Evolutionary conservation across 2,797 vertebrate genomes (phyloP), one percentile per base, ranked within the genome.

Genomic region (Myripristis murdjan): DNA sequence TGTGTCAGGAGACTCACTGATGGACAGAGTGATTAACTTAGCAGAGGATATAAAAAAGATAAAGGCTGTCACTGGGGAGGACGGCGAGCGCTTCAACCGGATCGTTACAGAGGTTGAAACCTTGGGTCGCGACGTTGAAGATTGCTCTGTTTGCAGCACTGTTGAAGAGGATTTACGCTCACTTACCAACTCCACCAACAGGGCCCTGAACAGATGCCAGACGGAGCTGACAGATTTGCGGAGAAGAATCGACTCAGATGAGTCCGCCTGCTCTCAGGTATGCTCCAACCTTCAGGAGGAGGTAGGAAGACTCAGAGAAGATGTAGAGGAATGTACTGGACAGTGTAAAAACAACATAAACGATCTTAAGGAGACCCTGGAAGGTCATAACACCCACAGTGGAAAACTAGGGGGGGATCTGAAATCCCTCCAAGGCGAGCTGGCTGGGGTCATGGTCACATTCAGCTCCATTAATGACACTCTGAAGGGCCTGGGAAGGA

Each of bases 381-480:
- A 97, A 0, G 94, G 94, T 20, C 96, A 97, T 47, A 91, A 92
- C 0, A 83, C 93, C 15, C 93, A 96, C 0, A 95, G 83, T 2
- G 95, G 94, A 49, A 88, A 75, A 53, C 80, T 96, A 0, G 88
- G 91, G 24, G 91, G 90, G 2, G 95, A 97, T 57, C 93, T 98
- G 26, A 95, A 91, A 86, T 95, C 90, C 9, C 87, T 99, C 75
- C 96, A 96, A 48, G 96, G 93, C 31, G 94, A 97, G 79, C 83
- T 98, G 24, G 92, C 91, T 0, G 89, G 90, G 6, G 93, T 96
- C 7, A 93, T 94, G 24, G 58, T 92, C 16, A 93, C 86, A 1
- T 95, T 97, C 61, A 93, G 82, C 52, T 94, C 95, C 48, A 90
- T 98, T 48, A 98, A 98, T 24, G 87, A 95, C 77, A 96, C 95